Evolutionary conservation across 2,888 invertebrate species (phyloP).

Genomic region (Meteorus colon): DNA sequence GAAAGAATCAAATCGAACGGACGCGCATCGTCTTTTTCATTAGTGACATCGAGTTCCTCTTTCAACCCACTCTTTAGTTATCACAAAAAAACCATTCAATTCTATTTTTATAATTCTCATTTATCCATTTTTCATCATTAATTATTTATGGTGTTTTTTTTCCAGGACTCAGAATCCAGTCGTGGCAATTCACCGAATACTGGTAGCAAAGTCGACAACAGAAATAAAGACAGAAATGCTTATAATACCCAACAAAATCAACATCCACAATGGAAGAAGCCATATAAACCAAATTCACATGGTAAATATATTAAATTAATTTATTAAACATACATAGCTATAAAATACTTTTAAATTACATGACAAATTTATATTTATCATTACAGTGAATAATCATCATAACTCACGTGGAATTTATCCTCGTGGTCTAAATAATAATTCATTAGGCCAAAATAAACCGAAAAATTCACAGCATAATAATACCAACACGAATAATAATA

Average conservation of each 20-base stretch:
- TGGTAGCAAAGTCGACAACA: constrained; percentile 67
- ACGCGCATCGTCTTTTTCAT: too few relatives aligned
- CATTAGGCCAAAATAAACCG: constrained; percentile 60
- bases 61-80: too few relatives aligned
- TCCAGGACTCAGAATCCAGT: constrained; percentile 71
- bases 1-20: too few relatives aligned
- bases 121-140: constrained; percentile 3
- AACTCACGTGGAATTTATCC: constrained; percentile 65
- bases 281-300: constrained; percentile 66
- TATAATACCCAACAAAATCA: constrained; percentile 66
- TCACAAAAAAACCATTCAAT: too few relatives aligned
- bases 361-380: constrained; percentile 5
- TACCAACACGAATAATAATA: constrained; percentile 54
- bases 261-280: constrained; percentile 63
- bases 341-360: neutral
- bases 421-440: constrained; percentile 66
- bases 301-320: constrained; percentile 54
- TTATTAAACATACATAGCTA: neutral
- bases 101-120: too few relatives aligned
- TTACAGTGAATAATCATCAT: constrained; percentile 62
- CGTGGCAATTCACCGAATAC: constrained; percentile 72
- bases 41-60: too few relatives aligned
- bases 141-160: neutral
- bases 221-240: constrained; percentile 64
- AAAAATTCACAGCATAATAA: constrained; percentile 61